Evolutionary conservation across 1,140 invertebrate genomes (phyloP), one percentile per base, ranked within the genome.

Genomic region (Ganaspis sp.): DNA sequence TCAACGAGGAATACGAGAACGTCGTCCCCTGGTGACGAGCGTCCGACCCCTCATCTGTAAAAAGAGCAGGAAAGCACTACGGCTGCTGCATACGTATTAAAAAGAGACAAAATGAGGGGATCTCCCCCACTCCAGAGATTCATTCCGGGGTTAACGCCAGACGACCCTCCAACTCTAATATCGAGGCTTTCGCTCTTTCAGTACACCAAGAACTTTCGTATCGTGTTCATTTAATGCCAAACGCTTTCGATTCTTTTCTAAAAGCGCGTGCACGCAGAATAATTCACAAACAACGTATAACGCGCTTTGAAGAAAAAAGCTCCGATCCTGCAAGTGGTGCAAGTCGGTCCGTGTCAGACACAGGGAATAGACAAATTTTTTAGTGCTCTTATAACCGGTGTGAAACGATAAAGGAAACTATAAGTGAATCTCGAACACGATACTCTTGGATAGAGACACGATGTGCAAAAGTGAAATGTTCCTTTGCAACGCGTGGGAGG

Each of bases 1-100:
- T 42, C 38, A 64, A 64, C 58, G 58, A 64, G 58, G 58, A 64
- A 34, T 64, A 64, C 58, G 58, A 64, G 58, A 64, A 70, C 34
- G 17, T 69, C 29, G 70, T 49, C 70, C 42, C 19, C 21, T 19
- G 76, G 76, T 78, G 80, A 81, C 80, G 80, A 78, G 70, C 49
- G 58, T 71, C 78, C 77, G 71, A 81, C 72, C 80, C 80, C 80
- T 81, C 80, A 42, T 64, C 58, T 69, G 19, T 38, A 75, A 49
- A 21, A 54, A 49, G 42, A 74, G 72, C 58, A 77, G 75, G 77
- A 74, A 74, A 75, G 77, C 79, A 70, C 77, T 81, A 81, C 76
- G 80, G 80, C 80, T 76, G 77, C 34, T 58, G 70, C 69, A 17
- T 37, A 38, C 34, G 42, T n/a, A 64, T 75, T 64, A 29, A 29